A percentile compares a stretch with the other conserved stretches of the same genome.
These are phyloP conservation scores for Altica lythri DNA, from an alignment of 2,888 invertebrate species.

Conservation along the genomic window DNA sequence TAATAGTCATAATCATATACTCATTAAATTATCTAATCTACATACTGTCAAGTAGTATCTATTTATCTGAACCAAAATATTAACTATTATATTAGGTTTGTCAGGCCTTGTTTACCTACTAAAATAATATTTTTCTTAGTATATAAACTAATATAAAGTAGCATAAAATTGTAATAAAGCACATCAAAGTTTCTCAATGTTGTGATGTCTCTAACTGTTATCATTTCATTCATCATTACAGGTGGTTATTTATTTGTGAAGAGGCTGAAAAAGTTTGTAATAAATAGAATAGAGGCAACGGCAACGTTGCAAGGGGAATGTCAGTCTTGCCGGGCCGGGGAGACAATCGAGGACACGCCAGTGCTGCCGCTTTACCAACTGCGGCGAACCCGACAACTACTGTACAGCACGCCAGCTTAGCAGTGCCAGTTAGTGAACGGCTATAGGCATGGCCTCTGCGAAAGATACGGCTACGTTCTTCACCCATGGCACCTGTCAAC, in stretches of 20 bases:
- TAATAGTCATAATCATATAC: too few relatives aligned
- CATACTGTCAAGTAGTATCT: too few relatives aligned
- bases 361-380: slow-evolving; percentile 46
- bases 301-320: slow-evolving; percentile 49
- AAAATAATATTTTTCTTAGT: too few relatives aligned
- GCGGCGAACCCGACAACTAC: slow-evolving; percentile 37
- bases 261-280: too few relatives aligned
- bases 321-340: slow-evolving; percentile 55
- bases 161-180: too few relatives aligned
- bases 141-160: too few relatives aligned
- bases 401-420: slow-evolving; percentile 44
- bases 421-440: slow-evolving; percentile 46
- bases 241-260: slow-evolving; percentile 40
- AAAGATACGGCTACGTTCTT: slow-evolving; percentile 90
- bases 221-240: slow-evolving; percentile 37
- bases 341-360: slow-evolving; percentile 50
- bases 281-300: slow-evolving; percentile 30
- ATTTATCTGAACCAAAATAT: too few relatives aligned
- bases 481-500: slow-evolving; percentile 83
- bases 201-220: slow-evolving; percentile 21
- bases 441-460: slow-evolving; percentile 51
- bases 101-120: too few relatives aligned
- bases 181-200: too few relatives aligned
- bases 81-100: too few relatives aligned
- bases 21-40: too few relatives aligned